Conservation (phyloP, 2,888 invertebrate genomes). For the Cryptus armator region DNA sequence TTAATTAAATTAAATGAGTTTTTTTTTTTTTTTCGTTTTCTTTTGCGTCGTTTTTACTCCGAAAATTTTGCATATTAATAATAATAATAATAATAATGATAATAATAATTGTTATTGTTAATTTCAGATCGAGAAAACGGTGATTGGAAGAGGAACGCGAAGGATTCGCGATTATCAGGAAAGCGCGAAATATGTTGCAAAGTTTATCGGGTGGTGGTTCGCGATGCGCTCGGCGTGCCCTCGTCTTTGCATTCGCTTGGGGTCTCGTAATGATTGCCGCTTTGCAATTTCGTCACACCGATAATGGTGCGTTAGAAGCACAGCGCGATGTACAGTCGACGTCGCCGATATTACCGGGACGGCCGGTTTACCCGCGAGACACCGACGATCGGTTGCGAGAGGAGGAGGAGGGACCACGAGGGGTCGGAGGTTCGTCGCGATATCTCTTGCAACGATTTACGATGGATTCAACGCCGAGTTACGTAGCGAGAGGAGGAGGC, state of each 20-base stretch:
- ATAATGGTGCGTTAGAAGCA: conserved; percentile 74
- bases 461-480: conserved; percentile 73
- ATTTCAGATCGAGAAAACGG: not conserved
- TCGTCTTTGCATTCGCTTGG: conserved; percentile 85
- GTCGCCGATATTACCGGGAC: conserved; percentile 58
- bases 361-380: conserved; percentile 28
- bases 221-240: conserved; percentile 85
- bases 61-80: too few relatives aligned
- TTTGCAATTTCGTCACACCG: conserved; percentile 82
- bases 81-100: not conserved
- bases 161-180: not conserved
- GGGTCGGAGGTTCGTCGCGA: conserved; percentile 84
- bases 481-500: not conserved
- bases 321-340: conserved; percentile 13
- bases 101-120: not conserved
- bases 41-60: too few relatives aligned
- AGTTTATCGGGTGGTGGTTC: conserved; percentile 78
- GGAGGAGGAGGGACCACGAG: conserved; percentile 75
- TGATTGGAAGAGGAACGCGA: not conserved
- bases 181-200: conserved; percentile 74
- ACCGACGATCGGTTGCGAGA: conserved; percentile 43
- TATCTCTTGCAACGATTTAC: conserved; percentile 86
- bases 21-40: too few relatives aligned
- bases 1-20: too few relatives aligned
- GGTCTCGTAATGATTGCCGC: conserved; percentile 85